These are phyloP conservation scores for Diadophis punctatus DNA, from an alignment of 2,113 vertebrate genomes.

Conservation along the genomic window DNA sequence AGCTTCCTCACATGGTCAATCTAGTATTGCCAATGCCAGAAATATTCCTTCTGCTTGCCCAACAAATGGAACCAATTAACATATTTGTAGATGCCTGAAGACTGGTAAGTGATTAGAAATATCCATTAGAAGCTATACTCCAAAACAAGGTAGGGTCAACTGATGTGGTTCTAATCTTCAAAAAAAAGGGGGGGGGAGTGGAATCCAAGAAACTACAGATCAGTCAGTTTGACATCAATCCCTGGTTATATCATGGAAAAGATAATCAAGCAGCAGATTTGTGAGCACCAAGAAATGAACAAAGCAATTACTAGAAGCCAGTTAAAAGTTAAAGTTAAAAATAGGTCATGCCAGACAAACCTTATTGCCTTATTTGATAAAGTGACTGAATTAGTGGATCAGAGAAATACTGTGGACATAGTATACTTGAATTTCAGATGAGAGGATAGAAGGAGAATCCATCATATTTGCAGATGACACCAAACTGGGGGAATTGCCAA, in stretches of 20 bases:
- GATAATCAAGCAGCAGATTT: neutral
- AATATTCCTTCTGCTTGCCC: neutral
- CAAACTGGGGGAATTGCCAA: neutral
- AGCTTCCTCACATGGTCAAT: neutral
- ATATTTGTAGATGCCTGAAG: neutral
- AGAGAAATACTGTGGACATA: neutral
- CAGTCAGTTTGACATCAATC: neutral
- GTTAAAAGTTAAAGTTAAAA: neutral
- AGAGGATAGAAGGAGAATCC: neutral
- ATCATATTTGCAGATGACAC: neutral
- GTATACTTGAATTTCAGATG: neutral
- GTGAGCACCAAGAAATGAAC: neutral
- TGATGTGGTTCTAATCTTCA: neutral
- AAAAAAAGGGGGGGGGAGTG: neutral
- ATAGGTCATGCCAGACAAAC: neutral
- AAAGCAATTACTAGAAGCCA: neutral
- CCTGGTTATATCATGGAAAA: neutral
- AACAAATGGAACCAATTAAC: neutral
- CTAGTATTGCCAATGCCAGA: neutral
- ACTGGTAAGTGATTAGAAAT: neutral
- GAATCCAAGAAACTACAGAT: neutral
- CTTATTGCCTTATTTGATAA: neutral
- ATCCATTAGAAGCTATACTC: neutral
- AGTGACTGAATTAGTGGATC: neutral
- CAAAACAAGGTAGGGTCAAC: neutral